These are phyloP conservation scores for Antheraea mylitta DNA, from an alignment of 1,140 invertebrate species.

Conservation along the genomic window DNA sequence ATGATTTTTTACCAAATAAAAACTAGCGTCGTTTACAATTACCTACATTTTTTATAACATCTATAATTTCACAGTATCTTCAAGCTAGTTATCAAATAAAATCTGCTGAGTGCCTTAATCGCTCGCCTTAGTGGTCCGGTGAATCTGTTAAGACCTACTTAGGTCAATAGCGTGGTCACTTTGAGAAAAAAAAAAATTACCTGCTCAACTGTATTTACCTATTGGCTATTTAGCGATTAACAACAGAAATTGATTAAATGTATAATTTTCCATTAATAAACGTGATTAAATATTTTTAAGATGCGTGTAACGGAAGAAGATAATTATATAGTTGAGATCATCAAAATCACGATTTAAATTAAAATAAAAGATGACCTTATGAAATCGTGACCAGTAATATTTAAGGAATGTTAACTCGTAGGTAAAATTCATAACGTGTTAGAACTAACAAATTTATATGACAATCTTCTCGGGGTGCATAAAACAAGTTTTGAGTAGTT, in stretches of 20 bases:
- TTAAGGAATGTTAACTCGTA: not conserved
- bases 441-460: not conserved
- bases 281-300: not conserved
- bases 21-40: too few relatives aligned
- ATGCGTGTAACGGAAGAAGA: conserved; percentile 18
- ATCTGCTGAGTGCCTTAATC: too few relatives aligned
- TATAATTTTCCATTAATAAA: not conserved
- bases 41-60: too few relatives aligned
- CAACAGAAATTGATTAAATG: not conserved
- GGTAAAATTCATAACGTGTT: not conserved
- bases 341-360: conserved; percentile 29
- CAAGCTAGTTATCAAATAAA: too few relatives aligned
- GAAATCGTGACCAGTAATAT: conserved; percentile 26
- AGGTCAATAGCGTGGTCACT: too few relatives aligned
- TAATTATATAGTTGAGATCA: conserved; percentile 36
- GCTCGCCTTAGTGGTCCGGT: too few relatives aligned
- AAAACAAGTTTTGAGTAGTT: not conserved
- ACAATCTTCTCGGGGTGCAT: not conserved
- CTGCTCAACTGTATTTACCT: too few relatives aligned
- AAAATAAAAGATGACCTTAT: conserved; percentile 21
- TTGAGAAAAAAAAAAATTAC: too few relatives aligned
- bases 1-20: too few relatives aligned
- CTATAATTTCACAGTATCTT: too few relatives aligned
- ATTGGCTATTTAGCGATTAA: not conserved
- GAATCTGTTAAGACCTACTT: too few relatives aligned